Conservation (phyloP, 2,113 vertebrate species). For the Nycticorax nycticorax region DNA sequence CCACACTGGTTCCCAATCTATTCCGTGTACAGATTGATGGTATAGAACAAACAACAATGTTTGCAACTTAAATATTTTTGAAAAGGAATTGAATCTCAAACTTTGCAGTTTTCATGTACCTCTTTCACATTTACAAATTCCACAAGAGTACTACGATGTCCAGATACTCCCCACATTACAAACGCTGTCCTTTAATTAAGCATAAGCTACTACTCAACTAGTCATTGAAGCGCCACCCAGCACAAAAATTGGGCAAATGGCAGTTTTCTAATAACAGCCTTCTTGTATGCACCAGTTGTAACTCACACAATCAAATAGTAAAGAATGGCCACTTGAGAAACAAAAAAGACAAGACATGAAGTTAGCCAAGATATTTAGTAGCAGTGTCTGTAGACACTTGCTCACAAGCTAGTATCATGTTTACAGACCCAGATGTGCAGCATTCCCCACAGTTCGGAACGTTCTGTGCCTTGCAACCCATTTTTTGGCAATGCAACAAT, state of each 20-base stretch:
- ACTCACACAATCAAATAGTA: background rate
- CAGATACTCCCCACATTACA: background rate
- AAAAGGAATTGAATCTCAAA: background rate
- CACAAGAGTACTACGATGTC: background rate
- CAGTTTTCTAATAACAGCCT: background rate
- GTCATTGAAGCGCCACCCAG: background rate
- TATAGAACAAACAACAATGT: background rate
- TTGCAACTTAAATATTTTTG: background rate
- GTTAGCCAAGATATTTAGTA: background rate
- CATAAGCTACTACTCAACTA: background rate
- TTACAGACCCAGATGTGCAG: background rate
- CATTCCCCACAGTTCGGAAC: background rate
- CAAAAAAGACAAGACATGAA: background rate
- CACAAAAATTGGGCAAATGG: background rate
- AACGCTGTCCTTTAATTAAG: background rate
- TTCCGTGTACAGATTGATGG: fast-evolving
- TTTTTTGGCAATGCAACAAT: background rate
- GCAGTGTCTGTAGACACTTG: background rate
- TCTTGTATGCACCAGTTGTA: background rate
- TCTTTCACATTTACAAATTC: background rate
- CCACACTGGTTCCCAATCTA: background rate
- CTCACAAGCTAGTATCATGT: background rate
- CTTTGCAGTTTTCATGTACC: background rate
- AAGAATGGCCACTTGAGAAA: background rate
- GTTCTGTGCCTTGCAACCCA: background rate